Percentiles rank a stretch among this genome's conserved stretches.
These are phyloP conservation scores for Heliconius cydno DNA, from an alignment of 2,888 invertebrate genomes.

Conservation along the genomic window DNA sequence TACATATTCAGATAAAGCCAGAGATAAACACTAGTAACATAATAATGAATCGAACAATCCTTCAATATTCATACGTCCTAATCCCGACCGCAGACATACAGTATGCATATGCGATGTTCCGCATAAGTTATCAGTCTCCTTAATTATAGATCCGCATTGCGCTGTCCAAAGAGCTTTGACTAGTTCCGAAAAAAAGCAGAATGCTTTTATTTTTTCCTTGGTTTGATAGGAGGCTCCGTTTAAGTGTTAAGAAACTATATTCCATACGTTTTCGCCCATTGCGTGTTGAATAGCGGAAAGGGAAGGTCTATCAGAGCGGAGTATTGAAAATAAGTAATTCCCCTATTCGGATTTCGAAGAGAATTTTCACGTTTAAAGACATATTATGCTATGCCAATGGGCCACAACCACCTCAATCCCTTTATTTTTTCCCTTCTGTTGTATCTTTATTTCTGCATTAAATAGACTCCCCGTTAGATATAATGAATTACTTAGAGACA, in stretches of 20 bases:
- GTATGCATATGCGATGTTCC: slow-evolving; percentile 14
- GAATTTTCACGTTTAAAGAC: neutral
- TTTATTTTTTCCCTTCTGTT: neutral
- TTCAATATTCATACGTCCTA: slow-evolving; percentile 34
- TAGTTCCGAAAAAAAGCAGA: neutral
- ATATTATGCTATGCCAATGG: neutral
- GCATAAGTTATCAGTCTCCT: slow-evolving; percentile 21
- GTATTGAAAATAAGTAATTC: neutral
- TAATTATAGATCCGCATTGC: slow-evolving; percentile 22
- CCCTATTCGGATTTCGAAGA: neutral
- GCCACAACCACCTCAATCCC: neutral
- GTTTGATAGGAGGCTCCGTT: too few relatives aligned
- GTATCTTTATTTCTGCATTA: too few relatives aligned
- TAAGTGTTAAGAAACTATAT: too few relatives aligned
- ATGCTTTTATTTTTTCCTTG: too few relatives aligned
- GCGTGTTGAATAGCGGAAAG: too few relatives aligned
- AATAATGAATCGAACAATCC: slow-evolving; percentile 26
- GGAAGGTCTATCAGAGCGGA: too few relatives aligned
- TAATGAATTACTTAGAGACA: too few relatives aligned
- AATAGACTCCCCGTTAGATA: too few relatives aligned
- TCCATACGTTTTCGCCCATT: too few relatives aligned
- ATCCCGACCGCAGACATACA: slow-evolving; percentile 23
- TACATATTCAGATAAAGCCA: neutral
- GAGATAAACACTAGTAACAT: neutral
- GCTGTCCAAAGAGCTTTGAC: neutral